phyloP scores from a whole-genome alignment of 2,113 vertebrate genomes.

The Bos indicus region DNA sequence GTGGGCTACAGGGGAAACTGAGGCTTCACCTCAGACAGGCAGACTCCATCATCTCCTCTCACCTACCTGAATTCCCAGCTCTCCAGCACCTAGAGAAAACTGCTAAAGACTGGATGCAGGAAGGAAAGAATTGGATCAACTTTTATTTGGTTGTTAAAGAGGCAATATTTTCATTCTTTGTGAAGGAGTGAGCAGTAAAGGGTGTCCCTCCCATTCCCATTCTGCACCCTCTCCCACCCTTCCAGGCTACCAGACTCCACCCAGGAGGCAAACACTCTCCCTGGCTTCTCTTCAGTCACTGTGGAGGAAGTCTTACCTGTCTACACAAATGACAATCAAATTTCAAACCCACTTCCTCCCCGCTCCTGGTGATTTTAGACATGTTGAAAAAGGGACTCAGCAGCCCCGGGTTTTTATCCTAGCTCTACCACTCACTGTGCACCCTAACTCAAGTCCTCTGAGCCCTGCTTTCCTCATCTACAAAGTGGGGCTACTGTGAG shows the following conservation, averaged over 20 bases:
- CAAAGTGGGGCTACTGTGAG: slow-evolving; percentile 5
- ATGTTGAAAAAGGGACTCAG: background rate
- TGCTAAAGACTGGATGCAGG: background rate
- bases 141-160: slow-evolving; percentile 34
- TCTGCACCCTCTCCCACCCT: background rate
- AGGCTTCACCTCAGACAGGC: background rate
- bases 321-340: slow-evolving; percentile 52
- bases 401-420: background rate
- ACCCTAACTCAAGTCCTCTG: background rate
- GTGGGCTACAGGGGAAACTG: background rate
- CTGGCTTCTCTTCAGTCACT: slow-evolving; percentile 2
- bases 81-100: background rate
- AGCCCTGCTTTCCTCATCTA: background rate
- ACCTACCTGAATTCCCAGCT: background rate
- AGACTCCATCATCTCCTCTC: background rate
- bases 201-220: background rate
- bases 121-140: background rate
- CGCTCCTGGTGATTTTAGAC: background rate
- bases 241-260: background rate
- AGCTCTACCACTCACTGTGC: background rate
- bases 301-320: background rate
- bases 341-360: slow-evolving; percentile 22
- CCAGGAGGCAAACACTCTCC: background rate
- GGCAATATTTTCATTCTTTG: background rate
- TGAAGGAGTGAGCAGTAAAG: background rate